phyloP scores from a whole-genome alignment of 2,797 vertebrate genomes.

The Neosalanx taihuensis region DNA sequence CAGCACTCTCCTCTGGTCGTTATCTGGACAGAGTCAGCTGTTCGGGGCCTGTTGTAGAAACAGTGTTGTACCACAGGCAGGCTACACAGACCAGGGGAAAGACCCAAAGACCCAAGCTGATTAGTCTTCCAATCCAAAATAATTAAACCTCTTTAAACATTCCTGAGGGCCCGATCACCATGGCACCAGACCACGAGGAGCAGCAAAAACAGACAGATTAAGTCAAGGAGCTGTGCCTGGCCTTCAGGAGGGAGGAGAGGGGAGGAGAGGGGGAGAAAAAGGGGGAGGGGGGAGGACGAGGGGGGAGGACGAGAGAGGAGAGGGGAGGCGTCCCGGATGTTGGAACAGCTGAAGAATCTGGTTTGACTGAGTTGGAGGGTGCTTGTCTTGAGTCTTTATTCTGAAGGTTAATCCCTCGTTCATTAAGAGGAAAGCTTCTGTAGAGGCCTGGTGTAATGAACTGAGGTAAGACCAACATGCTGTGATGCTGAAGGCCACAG shows the following conservation, averaged over 20 bases:
- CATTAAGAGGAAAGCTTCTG: background rate
- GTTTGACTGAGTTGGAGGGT: conserved; percentile 33
- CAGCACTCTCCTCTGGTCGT: background rate
- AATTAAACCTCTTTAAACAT: conserved; percentile 57
- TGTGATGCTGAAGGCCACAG: too few relatives aligned
- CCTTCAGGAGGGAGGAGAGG: background rate
- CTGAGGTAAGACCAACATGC: too few relatives aligned
- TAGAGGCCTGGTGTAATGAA: too few relatives aligned
- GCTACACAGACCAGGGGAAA: conserved; percentile 21
- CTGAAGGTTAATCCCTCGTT: conserved; percentile 37
- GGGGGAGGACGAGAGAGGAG: too few relatives aligned
- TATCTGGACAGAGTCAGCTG: background rate
- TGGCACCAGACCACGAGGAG: conserved; percentile 40
- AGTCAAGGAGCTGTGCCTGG: background rate
- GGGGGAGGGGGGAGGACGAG: too few relatives aligned
- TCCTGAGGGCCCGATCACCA: conserved; percentile 48
- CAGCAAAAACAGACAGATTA: conserved; percentile 23
- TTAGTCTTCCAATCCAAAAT: conserved; percentile 57
- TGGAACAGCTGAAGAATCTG: conserved; percentile 10
- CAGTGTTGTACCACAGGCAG: conserved; percentile 27
- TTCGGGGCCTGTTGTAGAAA: conserved; percentile 8
- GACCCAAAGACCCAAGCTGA: conserved; percentile 33
- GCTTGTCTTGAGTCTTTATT: conserved; percentile 28
- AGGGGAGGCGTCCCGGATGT: background rate
- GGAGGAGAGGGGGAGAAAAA: background rate